phyloP scores from a whole-genome alignment of 2,797 vertebrate genomes.

The Borostomias antarcticus region DNA sequence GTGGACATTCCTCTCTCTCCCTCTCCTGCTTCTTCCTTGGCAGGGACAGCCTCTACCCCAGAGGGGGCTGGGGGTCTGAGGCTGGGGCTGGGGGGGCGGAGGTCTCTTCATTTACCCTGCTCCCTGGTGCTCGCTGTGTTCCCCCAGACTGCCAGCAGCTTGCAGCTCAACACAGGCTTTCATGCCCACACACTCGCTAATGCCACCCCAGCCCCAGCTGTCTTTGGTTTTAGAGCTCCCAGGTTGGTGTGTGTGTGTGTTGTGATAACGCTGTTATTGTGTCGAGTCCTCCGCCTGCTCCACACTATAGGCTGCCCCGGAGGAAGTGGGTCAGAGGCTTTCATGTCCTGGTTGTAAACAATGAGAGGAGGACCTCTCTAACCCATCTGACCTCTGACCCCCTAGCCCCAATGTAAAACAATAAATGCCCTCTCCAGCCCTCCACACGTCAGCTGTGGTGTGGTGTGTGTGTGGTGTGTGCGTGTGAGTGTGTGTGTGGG shows the following conservation, averaged over 20 bases:
- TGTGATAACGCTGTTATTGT: conserved; percentile 58
- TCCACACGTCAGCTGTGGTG: neutral
- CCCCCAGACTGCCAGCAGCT: conserved; percentile 59
- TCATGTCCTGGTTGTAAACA: conserved; percentile 48
- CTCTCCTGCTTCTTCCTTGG: conserved; percentile 53
- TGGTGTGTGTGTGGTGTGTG: conserved; percentile 19
- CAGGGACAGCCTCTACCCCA: conserved; percentile 50
- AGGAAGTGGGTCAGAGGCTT: conserved; percentile 33
- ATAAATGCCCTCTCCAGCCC: conserved; percentile 6
- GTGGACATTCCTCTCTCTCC: conserved; percentile 49
- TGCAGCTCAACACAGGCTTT: conserved; percentile 14
- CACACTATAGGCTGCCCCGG: conserved; percentile 18
- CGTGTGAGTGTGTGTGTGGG: conserved; percentile 26
- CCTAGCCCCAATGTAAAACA: conserved; percentile 2
- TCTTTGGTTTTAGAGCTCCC: neutral
- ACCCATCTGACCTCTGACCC: conserved; percentile 7
- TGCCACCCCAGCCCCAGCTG: neutral
- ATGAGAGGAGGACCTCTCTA: conserved; percentile 17
- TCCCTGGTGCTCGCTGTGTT: conserved; percentile 13
- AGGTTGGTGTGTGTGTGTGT: conserved; percentile 59
- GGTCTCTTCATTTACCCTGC: conserved; percentile 59
- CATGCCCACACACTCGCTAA: neutral
- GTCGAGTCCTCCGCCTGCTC: conserved; percentile 52
- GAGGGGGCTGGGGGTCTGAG: conserved; percentile 50
- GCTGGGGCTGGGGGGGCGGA: no score